These are phyloP conservation scores for Neoseiulus cucumeris DNA, from an alignment of 1,140 invertebrate species.

Conservation along the genomic window DNA sequence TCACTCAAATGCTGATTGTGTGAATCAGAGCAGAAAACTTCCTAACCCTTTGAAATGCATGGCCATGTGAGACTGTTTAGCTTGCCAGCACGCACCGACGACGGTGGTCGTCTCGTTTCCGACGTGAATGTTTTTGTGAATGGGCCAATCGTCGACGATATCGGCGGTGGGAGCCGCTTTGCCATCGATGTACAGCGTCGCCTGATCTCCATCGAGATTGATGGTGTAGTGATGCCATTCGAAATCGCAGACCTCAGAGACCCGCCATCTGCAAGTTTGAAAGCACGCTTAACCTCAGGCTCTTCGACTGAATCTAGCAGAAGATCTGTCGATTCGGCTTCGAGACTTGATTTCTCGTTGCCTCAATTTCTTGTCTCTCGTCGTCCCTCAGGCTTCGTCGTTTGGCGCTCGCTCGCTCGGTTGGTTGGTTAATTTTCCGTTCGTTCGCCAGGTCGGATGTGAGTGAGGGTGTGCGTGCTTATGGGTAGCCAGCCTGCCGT, in stretches of 20 bases:
- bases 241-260: slow-evolving; percentile 66
- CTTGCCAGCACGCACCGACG: slow-evolving; percentile 94
- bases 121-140: slow-evolving; percentile 59
- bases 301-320: slow-evolving; percentile 11
- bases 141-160: slow-evolving; percentile 97
- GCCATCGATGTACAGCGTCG: slow-evolving; percentile 68
- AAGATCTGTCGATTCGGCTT: slow-evolving; percentile 6
- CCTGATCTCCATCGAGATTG: slow-evolving; percentile 56
- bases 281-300: slow-evolving; percentile 9
- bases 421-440: too few relatives aligned
- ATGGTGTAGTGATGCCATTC: slow-evolving; percentile 97
- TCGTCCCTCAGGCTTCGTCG: too few relatives aligned
- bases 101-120: slow-evolving; percentile 78
- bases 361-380: too few relatives aligned
- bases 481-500: too few relatives aligned
- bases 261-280: slow-evolving; percentile 23
- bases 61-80: slow-evolving; percentile 29
- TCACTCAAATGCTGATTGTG: neutral
- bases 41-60: slow-evolving; percentile 12
- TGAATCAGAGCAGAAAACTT: neutral
- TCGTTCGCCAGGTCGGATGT: too few relatives aligned
- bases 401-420: too few relatives aligned
- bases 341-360: too few relatives aligned
- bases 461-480: too few relatives aligned
- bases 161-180: slow-evolving; percentile 45